Evolutionary conservation across 2,888 invertebrate species (phyloP), one percentile per base, ranked within the genome.

Genomic region (Smittia sp.): DNA sequence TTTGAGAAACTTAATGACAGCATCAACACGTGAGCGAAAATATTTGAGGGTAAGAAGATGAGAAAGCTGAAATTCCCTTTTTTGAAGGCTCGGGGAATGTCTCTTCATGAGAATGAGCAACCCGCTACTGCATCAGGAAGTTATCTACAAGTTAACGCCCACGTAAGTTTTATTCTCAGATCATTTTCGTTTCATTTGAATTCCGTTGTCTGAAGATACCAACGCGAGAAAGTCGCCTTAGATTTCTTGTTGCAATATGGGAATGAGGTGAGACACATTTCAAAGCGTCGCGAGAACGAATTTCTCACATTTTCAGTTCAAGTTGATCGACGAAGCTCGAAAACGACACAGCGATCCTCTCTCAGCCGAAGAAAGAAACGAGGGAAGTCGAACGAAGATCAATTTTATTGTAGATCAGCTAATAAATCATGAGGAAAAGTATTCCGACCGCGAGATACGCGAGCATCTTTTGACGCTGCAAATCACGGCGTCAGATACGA

Each of bases 401-500:
- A 15, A 46, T 13, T 46, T 46, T 15, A 46, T 46, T 11, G 15
- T 46, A 2, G 46, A 46, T 46, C 46, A 46, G 22, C 22, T 58
- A 7, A 58, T 58, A 18, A 58, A 58, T 22, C 58, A 58, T n/a
- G 58, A 58, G 22, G 18, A 7, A 22, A 58, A 58, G 58, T 20
- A 22, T 22, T 22, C 58, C 18, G 20, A 58, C 13, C n/a, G 22
- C 18, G 69, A 69, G 6, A 46, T 69, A 25, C 24, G 69, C 0
- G 69, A 69, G 1, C 69, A 69, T 15, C 24, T 58, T 11, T 18
- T 70, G 18, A 54, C 58, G 0, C 25, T 70, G 27, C 22, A 54
- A 13, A 25, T 54, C 13, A 70, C 70, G 27, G 70, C 52, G 4
- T 52, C 69, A 24, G 69, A 69, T 22, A 69, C 69, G 9, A 46